phyloP scores from a whole-genome alignment of 2,113 vertebrate genomes.

The Gorilla gorilla region DNA sequence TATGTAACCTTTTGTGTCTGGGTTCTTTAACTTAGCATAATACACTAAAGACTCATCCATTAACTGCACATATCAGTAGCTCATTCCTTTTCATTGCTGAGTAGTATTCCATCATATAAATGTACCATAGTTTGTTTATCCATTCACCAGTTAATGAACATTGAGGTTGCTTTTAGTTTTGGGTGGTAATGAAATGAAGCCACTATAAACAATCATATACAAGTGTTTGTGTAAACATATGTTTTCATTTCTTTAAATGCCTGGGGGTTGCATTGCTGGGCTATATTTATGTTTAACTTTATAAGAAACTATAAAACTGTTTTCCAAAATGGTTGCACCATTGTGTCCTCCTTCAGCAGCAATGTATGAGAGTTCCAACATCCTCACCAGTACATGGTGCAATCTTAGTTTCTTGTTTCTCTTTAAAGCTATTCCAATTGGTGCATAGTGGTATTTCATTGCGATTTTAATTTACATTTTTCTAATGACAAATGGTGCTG shows the following conservation, averaged over 20 bases:
- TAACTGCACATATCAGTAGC: neutral
- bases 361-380: neutral
- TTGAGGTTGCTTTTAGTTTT: neutral
- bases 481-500: neutral
- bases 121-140: neutral
- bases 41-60: neutral
- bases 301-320: neutral
- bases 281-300: neutral
- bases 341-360: neutral
- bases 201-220: neutral
- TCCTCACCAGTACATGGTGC: neutral
- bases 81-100: neutral
- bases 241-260: neutral
- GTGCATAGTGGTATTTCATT: neutral
- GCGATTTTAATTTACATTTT: neutral
- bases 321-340: neutral
- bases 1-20: neutral
- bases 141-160: neutral
- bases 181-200: neutral
- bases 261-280: neutral
- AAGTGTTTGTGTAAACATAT: neutral
- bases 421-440: neutral
- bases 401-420: neutral
- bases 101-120: neutral
- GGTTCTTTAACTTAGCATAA: neutral